A percentile compares a stretch with the other conserved stretches of the same genome.
These are phyloP conservation scores for Nannobrachium achirus DNA, from an alignment of 2,113 vertebrate genomes.

Conservation along the genomic window DNA sequence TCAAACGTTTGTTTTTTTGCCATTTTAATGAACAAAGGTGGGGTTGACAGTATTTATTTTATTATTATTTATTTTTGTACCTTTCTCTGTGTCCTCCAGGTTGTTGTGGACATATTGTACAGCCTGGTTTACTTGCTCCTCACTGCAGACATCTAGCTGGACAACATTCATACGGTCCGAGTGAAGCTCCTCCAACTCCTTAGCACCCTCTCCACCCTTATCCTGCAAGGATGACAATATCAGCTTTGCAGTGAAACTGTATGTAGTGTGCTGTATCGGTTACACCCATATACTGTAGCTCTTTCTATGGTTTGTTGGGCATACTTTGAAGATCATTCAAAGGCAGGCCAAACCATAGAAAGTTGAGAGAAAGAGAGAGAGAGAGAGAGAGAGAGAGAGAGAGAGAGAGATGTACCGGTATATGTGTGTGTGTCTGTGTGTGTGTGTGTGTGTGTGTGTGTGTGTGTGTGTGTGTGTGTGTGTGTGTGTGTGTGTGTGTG, in stretches of 20 bases:
- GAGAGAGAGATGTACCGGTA: no score
- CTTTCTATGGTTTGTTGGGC: no score
- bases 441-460: no score
- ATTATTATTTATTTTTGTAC: constrained; percentile 54
- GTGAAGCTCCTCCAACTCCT: constrained; percentile 76
- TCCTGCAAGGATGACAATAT: constrained; percentile 64
- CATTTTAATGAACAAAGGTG: not conserved
- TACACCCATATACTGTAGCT: no score
- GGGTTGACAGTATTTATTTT: not conserved
- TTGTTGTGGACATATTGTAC: constrained; percentile 75
- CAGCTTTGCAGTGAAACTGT: not conserved
- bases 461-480: no score
- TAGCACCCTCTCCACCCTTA: constrained; percentile 79
- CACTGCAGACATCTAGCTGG: constrained; percentile 89
- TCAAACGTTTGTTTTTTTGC: not conserved
- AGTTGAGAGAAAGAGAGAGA: no score
- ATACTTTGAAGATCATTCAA: no score
- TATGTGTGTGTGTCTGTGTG: no score
- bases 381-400: no score
- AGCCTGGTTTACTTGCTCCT: constrained; percentile 82
- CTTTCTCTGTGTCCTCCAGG: constrained; percentile 77
- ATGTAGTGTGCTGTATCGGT: no score
- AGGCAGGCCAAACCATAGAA: no score
- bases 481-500: no score
- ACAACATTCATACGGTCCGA: constrained; percentile 85